Conservation (phyloP, 2,113 vertebrate species). For the Microcebus jonahi region DNA sequence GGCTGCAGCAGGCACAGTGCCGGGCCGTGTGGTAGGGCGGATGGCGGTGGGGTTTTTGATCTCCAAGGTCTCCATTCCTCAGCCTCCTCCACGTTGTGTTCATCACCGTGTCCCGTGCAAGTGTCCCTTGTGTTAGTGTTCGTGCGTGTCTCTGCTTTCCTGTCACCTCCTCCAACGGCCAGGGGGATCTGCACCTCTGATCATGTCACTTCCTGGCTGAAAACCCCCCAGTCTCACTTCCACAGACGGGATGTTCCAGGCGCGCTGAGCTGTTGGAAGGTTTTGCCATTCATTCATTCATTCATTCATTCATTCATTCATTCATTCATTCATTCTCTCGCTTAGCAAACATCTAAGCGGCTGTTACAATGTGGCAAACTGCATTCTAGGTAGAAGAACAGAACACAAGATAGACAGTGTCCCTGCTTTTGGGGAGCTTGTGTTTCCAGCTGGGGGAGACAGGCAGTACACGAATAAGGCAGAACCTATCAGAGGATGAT, state of each 20-base stretch:
- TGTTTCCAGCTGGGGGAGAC: neutral
- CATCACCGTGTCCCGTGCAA: neutral
- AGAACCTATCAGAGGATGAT: neutral
- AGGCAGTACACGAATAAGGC: neutral
- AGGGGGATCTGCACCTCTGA: neutral
- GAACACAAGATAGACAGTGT: neutral
- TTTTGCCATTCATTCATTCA: neutral
- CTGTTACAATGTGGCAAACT: neutral
- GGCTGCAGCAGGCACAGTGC: rapidly evolving
- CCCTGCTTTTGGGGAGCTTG: neutral
- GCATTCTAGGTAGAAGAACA: neutral
- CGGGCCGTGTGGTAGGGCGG: neutral
- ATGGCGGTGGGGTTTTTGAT: rapidly evolving
- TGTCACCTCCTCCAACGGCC: neutral
- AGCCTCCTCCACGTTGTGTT: neutral
- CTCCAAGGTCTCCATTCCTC: neutral
- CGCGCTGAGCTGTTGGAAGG: neutral
- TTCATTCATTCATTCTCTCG: neutral
- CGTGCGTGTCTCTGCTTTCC: rapidly evolving
- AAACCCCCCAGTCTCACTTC: neutral
- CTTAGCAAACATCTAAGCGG: neutral
- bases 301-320: neutral
- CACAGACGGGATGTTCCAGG: neutral
- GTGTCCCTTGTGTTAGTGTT: too few species aligned
- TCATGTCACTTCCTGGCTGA: neutral